A percentile compares a stretch with the other conserved stretches of the same genome.
phyloP scores from a whole-genome alignment of 2,113 vertebrate genomes.

The Phasianus colchicus region DNA sequence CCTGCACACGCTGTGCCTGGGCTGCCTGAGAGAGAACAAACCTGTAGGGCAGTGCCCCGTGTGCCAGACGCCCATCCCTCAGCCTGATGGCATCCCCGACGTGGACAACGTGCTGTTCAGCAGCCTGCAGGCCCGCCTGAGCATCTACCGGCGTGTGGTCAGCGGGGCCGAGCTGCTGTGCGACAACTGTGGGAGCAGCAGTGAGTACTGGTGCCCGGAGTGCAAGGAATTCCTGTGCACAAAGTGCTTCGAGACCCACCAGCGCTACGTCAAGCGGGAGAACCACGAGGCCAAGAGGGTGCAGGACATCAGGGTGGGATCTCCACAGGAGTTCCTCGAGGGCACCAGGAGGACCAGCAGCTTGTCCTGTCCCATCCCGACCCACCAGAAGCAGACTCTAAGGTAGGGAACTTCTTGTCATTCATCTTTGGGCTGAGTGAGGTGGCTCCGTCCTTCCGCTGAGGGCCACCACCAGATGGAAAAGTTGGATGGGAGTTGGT shows the following conservation, averaged over 20 bases:
- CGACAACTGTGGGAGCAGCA: neutral
- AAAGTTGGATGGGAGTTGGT: neutral
- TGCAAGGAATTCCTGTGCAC: conserved; percentile 69
- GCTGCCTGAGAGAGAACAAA: conserved; percentile 51
- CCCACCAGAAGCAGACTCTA: neutral
- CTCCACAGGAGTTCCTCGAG: conserved; percentile 52
- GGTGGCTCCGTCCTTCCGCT: neutral
- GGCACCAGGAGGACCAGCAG: neutral
- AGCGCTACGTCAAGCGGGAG: conserved; percentile 62
- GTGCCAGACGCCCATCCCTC: neutral
- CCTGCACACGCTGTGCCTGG: conserved; percentile 71
- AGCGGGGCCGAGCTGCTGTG: neutral
- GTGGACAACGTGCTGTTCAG: conserved; percentile 35
- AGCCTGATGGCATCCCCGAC: rapidly evolving
- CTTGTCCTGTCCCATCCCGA: conserved; percentile 57
- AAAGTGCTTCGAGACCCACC: conserved; percentile 56
- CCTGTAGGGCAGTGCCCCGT: neutral
- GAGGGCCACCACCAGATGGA: neutral
- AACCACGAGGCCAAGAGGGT: conserved; percentile 38
- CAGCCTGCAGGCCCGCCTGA: conserved; percentile 53
- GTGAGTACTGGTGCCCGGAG: conserved; percentile 62
- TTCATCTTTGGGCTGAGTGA: neutral
- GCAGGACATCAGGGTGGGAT: conserved; percentile 30
- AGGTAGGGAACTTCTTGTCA: neutral
- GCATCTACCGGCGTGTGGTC: neutral